Base-by-base conservation (phyloP, 2,113 vertebrate genomes). In the Columba livia region DNA sequence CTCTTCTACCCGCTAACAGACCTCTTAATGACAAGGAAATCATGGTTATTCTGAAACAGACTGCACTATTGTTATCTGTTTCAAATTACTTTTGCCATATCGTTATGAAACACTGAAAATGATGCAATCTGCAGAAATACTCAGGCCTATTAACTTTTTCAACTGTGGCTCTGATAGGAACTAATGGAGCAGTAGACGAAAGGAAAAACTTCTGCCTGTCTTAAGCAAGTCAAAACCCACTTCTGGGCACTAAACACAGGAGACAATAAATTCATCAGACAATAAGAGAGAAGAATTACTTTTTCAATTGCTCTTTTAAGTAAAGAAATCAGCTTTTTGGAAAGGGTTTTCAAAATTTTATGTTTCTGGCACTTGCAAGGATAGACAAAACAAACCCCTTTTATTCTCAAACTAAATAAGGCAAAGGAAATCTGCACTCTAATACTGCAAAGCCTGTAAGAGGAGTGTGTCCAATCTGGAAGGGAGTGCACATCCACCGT, bases 121-220 rank as follows among this genome's bases (percentile, higher is more conserved):
- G 71, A 97, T 97, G 97, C 97, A 97, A 97, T 94, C 90, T 88
- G 72, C 80, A 95, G 96, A 96, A 97, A 97, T 74, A 87, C 77
- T 96, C 58, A 61, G 66, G 92, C 60, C 0, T 44, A 92, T 80
- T 71, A 84, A 87, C 82, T 74, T 93, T 77, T 92, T 71, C 12
- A 86, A n/a, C 82, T 1, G 7, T 0, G 4, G 64, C 81, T 82
- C 86, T 70, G 89, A 96, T 93, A 94, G 77, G 50, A 94, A 67
- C 61, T 75, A 90, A 95, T 67, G 66, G 71, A 96, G 44, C 54
- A 79, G 36, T 0, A 67, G 74, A 92, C 79, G 77, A 92, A 91
- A 93, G 66, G 70, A 34, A 86, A 91, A 74, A 58, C 25, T 54
- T 56, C 23, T 62, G 75, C 23, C 21, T 14, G 16, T 64, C 72